Conservation (phyloP, 2,797 vertebrate genomes). For the Chelonia mydas region DNA sequence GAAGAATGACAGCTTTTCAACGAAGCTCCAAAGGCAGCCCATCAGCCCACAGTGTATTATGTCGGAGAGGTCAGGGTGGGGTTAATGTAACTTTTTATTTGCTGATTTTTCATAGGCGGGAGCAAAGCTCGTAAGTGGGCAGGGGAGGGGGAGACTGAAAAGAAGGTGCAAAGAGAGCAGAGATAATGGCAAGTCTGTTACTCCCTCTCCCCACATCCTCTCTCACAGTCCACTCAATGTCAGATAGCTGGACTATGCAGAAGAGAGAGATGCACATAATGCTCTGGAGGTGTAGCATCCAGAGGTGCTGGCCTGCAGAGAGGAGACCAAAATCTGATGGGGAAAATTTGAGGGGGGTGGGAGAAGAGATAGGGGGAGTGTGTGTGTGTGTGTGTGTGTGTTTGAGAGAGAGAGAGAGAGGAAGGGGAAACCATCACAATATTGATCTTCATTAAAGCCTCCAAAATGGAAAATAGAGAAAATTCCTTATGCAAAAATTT, state of each 20-base stretch:
- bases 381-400: background rate
- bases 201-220: slow-evolving; percentile 25
- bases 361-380: background rate
- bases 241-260: slow-evolving; percentile 70
- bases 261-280: background rate
- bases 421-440: background rate
- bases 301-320: background rate
- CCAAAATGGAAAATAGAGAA: accelerated
- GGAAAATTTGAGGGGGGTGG: background rate
- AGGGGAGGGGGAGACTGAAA: slow-evolving; percentile 67
- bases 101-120: slow-evolving; percentile 98
- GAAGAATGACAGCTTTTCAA: slow-evolving; percentile 96
- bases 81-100: slow-evolving; percentile 99
- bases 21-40: slow-evolving; percentile 91
- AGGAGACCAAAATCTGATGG: background rate
- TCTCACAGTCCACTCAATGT: slow-evolving; percentile 67
- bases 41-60: slow-evolving; percentile 98
- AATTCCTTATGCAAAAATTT: background rate
- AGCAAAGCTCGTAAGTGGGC: slow-evolving; percentile 82
- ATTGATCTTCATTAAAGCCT: background rate
- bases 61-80: slow-evolving; percentile 96
- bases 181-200: slow-evolving; percentile 81
- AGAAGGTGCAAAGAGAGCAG: slow-evolving; percentile 78
- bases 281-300: background rate
- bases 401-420: slow-evolving; percentile 42